Conservation (phyloP, 2,113 vertebrate genomes). For the Puntigrus tetrazona region DNA sequence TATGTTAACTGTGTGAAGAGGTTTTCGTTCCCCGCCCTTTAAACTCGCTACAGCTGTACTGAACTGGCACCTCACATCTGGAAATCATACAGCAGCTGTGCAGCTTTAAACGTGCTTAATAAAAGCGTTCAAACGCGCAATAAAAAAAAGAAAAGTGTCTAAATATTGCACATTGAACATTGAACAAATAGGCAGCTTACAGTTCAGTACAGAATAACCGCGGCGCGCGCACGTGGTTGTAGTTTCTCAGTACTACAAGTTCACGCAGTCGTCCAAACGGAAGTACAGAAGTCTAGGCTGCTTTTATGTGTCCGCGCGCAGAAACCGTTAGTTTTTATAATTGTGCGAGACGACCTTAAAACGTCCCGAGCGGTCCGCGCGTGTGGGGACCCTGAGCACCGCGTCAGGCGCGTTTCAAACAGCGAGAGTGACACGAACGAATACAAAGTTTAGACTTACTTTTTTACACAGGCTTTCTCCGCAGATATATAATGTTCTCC, state of each 20-base stretch:
- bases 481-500: neutral
- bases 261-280: neutral
- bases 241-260: neutral
- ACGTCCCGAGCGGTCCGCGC: too few species aligned
- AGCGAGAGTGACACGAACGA: neutral
- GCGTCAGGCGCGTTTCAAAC: too few species aligned
- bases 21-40: neutral
- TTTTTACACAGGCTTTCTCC: neutral
- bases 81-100: too few species aligned
- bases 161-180: too few species aligned
- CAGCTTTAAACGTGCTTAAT: too few species aligned
- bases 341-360: too few species aligned
- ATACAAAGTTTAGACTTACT: neutral
- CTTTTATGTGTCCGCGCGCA: neutral
- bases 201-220: neutral
- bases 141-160: too few species aligned
- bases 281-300: too few species aligned
- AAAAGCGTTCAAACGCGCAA: too few species aligned
- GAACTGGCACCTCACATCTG: slow-evolving; percentile 14
- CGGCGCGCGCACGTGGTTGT: neutral
- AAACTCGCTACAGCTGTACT: neutral
- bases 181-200: too few species aligned
- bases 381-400: neutral
- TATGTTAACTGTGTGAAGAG: neutral
- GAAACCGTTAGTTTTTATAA: neutral